phyloP scores from a whole-genome alignment of 1,140 invertebrate species.

The Aporrectodea caliginosa region DNA sequence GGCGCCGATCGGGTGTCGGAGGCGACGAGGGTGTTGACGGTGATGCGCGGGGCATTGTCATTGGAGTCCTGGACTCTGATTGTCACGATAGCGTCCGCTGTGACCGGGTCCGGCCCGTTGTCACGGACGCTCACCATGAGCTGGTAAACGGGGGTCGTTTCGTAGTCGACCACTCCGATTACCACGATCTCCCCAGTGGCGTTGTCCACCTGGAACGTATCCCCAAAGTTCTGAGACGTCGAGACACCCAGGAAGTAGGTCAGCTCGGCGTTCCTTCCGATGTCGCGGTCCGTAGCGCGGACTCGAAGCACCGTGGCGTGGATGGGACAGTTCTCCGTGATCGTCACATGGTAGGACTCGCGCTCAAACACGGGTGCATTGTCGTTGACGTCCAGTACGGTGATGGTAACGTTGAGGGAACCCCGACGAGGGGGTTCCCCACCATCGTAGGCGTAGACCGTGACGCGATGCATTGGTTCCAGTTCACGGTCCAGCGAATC shows the following conservation, averaged over 20 bases:
- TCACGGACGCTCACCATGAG: background rate
- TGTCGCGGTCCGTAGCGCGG: slow-evolving; percentile 21
- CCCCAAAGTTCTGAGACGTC: background rate
- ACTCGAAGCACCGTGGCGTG: slow-evolving; percentile 12
- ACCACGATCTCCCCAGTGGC: slow-evolving; percentile 1
- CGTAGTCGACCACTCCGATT: slow-evolving; percentile 1
- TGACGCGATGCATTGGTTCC: slow-evolving; percentile 70
- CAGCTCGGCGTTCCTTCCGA: slow-evolving; percentile 17
- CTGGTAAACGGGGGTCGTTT: slow-evolving; percentile 16
- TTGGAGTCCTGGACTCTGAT: background rate
- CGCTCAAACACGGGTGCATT: slow-evolving; percentile 27
- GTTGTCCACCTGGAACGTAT: slow-evolving; percentile 5
- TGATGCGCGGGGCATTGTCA: background rate
- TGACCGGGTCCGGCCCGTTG: background rate
- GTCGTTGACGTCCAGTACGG: slow-evolving; percentile 24
- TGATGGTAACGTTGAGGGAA: slow-evolving; percentile 70
- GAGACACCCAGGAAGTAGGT: slow-evolving; percentile 13
- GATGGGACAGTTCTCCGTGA: slow-evolving; percentile 7
- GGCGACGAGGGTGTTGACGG: background rate
- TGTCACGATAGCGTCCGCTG: background rate
- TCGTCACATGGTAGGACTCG: slow-evolving; percentile 13
- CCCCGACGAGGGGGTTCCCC: slow-evolving; percentile 79
- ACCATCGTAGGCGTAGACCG: slow-evolving; percentile 81
- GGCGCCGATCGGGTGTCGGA: background rate
- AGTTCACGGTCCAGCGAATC: slow-evolving; percentile 75